These are phyloP conservation scores for Gyps fulvus DNA, from an alignment of 2,113 vertebrate genomes.

Conservation along the genomic window DNA sequence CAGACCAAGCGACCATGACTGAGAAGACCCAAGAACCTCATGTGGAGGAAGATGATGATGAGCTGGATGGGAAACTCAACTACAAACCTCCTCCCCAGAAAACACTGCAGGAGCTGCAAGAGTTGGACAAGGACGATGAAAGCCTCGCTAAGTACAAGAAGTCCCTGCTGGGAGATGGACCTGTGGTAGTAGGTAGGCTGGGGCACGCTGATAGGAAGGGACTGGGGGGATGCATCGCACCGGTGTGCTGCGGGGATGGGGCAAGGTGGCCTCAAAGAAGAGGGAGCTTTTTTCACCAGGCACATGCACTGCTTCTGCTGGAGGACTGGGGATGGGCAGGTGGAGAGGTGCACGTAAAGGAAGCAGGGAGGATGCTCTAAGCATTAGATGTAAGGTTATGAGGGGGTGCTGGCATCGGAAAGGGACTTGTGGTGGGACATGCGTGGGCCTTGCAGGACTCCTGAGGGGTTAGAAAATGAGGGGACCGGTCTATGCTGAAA, in stretches of 20 bases:
- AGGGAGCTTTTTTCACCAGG: not conserved
- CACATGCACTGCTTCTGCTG: not conserved
- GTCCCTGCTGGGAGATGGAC: conserved; percentile 76
- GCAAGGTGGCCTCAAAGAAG: not conserved
- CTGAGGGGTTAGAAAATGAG: not conserved
- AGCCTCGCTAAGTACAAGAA: conserved; percentile 82
- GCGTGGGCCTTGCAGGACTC: not conserved
- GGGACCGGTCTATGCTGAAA: not conserved
- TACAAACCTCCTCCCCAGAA: conserved; percentile 84
- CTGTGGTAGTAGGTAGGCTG: conserved; percentile 76
- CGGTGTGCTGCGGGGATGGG: not conserved
- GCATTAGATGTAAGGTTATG: not conserved
- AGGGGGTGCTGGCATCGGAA: not conserved
- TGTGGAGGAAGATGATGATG: conserved; percentile 75
- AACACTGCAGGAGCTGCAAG: conserved; percentile 79
- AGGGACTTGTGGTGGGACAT: not conserved
- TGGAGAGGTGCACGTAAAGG: not conserved
- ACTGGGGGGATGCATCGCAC: not conserved
- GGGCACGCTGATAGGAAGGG: not conserved
- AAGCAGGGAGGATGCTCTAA: not conserved
- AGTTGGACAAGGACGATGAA: conserved; percentile 83
- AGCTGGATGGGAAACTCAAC: conserved; percentile 77
- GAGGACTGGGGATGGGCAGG: not conserved
- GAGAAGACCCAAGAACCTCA: conserved; percentile 74
- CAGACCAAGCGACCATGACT: conserved; percentile 68